Evolutionary conservation across 2,113 vertebrate species (phyloP), one percentile per base, ranked within the genome.

Genomic region (Anthoscopus minutus): DNA sequence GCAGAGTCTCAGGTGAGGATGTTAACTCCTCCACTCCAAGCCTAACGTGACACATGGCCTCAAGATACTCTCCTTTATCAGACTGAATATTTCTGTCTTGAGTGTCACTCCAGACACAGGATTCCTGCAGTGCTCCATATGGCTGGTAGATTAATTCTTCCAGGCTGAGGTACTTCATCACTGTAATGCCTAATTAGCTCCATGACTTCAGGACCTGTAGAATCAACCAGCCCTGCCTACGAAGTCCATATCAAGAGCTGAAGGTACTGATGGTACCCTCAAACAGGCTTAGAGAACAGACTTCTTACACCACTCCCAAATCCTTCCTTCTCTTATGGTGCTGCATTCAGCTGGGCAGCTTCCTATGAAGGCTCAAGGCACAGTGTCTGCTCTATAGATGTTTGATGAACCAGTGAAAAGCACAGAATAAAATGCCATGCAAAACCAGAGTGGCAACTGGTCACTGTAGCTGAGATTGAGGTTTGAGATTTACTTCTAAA

Each of bases 401-500:
- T 30, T 44, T 20, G n/a, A 62, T 25, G 11, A 54, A 69, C 42
- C 23, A 65, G 40, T 44, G 56, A 84, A 80, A 19, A 58, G 38
- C 14, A 81, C 30, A 62, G 33, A 88, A 81, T 27, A 88, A 37
- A 91, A 58, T 72, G 53, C 10, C 23, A 38, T 31, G 76, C 23
- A 38, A 53, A 83, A 69, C 38, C 16, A 64, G 13, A 77, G 42
- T 27, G n/a, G 19, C 54, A 81, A 77, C 48, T 45, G 35, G 61
- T 67, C 77, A 77, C 33, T 88, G 58, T 35, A 84, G 76, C 58
- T 84, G 70, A 92, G 47, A 67, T 4, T 57, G 54, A 56, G 28
- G 51, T 73, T 92, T n/a, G n/a, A 80, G 88, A 94, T 74, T 94
- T 95, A 53, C 56, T 84, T 86, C n/a, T 64, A 91, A 86, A 77